Conservation (phyloP, 1,140 invertebrate genomes). For the Drosophila ercepeae region DNA sequence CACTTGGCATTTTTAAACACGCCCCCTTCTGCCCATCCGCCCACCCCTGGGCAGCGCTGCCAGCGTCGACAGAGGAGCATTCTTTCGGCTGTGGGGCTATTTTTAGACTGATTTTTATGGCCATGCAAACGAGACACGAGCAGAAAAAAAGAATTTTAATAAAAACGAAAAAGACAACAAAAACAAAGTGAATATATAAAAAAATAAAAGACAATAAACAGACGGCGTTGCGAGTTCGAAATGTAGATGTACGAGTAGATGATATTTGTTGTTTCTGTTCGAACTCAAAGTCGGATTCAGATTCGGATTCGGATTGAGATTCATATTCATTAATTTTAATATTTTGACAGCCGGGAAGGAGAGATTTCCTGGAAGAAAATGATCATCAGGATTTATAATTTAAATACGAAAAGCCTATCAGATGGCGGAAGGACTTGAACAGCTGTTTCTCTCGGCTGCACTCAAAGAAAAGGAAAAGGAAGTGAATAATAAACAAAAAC, state of each 20-base stretch:
- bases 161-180: conserved; percentile 3
- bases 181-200: background rate
- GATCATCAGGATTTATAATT: conserved; percentile 1
- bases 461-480: background rate
- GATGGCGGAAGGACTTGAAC: conserved; percentile 39
- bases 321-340: background rate
- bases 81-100: conserved; percentile 38
- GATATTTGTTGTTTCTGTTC: background rate
- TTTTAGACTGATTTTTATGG: conserved; percentile 63
- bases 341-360: conserved; percentile 4
- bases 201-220: conserved; percentile 14
- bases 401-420: conserved; percentile 9
- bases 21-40: background rate
- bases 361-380: background rate
- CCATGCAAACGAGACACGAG: conserved; percentile 52
- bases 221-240: background rate
- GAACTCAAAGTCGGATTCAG: background rate
- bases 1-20: background rate
- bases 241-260: conserved; percentile 26
- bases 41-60: background rate
- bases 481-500: too few species aligned
- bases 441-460: conserved; percentile 16
- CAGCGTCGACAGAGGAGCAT: conserved; percentile 12
- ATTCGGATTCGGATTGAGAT: background rate
- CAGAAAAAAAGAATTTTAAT: conserved; percentile 9